These are phyloP conservation scores for Melieria omissa DNA, from an alignment of 2,888 invertebrate genomes.

Conservation along the genomic window DNA sequence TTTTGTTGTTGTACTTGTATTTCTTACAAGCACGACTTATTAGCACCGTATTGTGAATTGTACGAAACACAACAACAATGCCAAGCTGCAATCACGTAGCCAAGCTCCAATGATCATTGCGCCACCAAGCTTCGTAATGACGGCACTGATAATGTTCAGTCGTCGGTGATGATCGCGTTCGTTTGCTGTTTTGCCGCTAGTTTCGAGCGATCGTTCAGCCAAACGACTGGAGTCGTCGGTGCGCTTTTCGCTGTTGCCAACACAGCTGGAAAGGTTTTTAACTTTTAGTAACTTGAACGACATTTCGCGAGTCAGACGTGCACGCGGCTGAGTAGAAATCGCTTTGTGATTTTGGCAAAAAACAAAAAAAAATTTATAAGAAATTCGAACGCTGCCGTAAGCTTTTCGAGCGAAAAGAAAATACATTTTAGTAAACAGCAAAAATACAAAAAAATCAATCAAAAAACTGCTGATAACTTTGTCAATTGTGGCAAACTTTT, in stretches of 20 bases:
- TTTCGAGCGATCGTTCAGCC: conserved; percentile 23
- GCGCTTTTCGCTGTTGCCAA: background rate
- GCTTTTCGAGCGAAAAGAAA: background rate
- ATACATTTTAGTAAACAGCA: background rate
- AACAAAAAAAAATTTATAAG: conserved; percentile 21
- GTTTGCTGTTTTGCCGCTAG: too few species aligned
- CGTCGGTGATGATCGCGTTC: background rate
- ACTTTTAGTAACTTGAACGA: conserved; percentile 60
- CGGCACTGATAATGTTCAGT: background rate
- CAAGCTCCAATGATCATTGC: background rate
- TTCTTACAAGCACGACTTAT: too few species aligned
- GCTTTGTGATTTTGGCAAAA: conserved; percentile 20
- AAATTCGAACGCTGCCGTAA: background rate
- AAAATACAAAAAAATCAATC: background rate
- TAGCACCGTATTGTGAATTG: too few species aligned
- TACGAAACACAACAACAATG: too few species aligned
- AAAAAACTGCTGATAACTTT: too few species aligned
- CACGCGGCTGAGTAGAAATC: conserved; percentile 40
- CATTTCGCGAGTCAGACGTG: conserved; percentile 59
- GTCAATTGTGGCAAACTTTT: too few species aligned
- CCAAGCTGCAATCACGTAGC: too few species aligned
- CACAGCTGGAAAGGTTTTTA: conserved; percentile 30
- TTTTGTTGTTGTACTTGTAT: too few species aligned
- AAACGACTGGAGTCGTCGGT: background rate
- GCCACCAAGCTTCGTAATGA: conserved; percentile 12